phyloP scores from a whole-genome alignment of 2,888 invertebrate genomes.

The Subacronicta megacephala region DNA sequence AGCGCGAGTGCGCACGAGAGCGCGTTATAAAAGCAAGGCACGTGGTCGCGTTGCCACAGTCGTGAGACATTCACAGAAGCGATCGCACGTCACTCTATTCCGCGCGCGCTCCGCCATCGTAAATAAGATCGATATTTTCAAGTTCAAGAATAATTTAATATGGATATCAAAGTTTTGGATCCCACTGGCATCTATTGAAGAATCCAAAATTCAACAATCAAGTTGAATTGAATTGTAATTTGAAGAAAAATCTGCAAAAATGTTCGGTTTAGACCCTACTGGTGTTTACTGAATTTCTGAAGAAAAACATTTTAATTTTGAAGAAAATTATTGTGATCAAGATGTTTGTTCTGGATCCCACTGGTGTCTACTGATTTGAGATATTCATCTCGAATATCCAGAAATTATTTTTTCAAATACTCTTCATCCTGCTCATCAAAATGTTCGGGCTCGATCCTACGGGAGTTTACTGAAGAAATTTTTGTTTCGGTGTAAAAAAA shows the following conservation, averaged over 20 bases:
- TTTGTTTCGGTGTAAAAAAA: conserved; percentile 58
- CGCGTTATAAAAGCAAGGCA: conserved; percentile 83
- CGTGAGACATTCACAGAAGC: conserved; percentile 69
- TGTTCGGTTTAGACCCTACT: conserved; percentile 81
- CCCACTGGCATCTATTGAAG: conserved; percentile 86
- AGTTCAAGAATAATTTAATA: conserved; percentile 72
- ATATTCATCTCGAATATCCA: conserved; percentile 33
- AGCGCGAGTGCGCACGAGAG: conserved; percentile 81
- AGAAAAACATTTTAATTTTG: conserved; percentile 39
- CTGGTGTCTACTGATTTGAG: conserved; percentile 75
- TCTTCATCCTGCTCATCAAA: conserved; percentile 58
- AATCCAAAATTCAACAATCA: conserved; percentile 41
- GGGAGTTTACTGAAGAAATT: conserved; percentile 80
- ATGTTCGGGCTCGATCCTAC: conserved; percentile 85
- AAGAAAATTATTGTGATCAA: conserved; percentile 60
- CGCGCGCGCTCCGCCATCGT: conserved; percentile 76
- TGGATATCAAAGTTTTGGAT: conserved; percentile 86
- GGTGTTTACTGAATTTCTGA: conserved; percentile 76
- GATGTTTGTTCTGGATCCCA: conserved; percentile 82
- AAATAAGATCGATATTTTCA: conserved; percentile 84
- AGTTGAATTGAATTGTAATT: conserved; percentile 45
- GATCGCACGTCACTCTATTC: conserved; percentile 74
- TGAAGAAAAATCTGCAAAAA: conserved; percentile 60
- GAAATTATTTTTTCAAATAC: conserved; percentile 30
- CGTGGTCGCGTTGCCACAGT: conserved; percentile 82